Evolutionary conservation across 1,140 invertebrate genomes (phyloP).

Genomic region (Bombus huntii): DNA sequence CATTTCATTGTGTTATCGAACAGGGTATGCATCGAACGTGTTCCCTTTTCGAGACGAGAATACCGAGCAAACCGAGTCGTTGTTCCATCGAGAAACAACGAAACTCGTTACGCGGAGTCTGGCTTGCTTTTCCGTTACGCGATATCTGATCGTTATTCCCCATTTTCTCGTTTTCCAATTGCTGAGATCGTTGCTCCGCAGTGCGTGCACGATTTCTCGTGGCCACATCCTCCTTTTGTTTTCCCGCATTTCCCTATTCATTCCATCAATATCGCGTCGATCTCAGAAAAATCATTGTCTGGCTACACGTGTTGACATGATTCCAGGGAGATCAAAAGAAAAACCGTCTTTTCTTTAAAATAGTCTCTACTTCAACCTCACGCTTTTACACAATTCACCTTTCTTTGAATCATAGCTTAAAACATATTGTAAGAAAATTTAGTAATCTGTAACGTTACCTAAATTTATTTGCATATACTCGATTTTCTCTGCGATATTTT

Average conservation of each 20-base stretch:
- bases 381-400: too few species aligned
- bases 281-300: conserved; percentile 46
- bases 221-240: conserved; percentile 62
- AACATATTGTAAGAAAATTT: not conserved
- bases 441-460: not conserved
- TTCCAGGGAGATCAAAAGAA: not conserved
- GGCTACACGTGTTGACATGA: conserved; percentile 20
- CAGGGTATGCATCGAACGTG: not conserved
- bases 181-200: conserved; percentile 46
- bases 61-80: not conserved
- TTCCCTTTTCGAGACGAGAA: not conserved
- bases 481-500: not conserved
- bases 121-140: conserved; percentile 15
- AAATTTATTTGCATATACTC: not conserved
- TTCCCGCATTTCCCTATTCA: conserved; percentile 37
- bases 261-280: conserved; percentile 47
- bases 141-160: conserved; percentile 45
- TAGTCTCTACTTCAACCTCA: not conserved
- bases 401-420: too few species aligned
- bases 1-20: not conserved
- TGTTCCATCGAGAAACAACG: conserved; percentile 37
- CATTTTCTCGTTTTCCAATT: conserved; percentile 58
- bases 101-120: conserved; percentile 30
- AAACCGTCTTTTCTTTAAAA: not conserved
- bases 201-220: conserved; percentile 46